Base-by-base conservation (phyloP, 2,797 vertebrate species). In the Anomalospiza imberbis region DNA sequence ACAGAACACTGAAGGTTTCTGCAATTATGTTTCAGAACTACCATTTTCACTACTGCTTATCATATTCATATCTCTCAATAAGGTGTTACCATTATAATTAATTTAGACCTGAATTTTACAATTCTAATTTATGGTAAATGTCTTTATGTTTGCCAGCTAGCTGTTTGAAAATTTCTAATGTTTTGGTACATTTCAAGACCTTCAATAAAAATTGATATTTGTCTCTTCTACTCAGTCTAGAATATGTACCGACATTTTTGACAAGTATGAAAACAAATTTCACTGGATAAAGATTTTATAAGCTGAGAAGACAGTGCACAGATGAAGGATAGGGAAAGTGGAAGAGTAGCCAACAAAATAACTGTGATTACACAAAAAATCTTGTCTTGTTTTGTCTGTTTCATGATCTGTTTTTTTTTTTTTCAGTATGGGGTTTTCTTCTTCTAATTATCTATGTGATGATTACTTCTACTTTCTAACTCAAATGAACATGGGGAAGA, bases 221-320 rank as follows among this genome's bases (percentile, higher is more conserved):
- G 4, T 38, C 36, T 83, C 13, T 55, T 89, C 55, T 25, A 22
- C 12, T 54, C 29, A 66, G 44, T 51, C 7, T 28, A 84, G 62
- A 78, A 72, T 62, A 51, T 20, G 7, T 78, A 78, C 44, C 17
- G 40, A 51, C 18, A 60, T 66, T 93, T 94, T 85, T 92, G 84
- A 85, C 72, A 93, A 85, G n/a, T 68, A 80, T 55, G 53, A 80
- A 97, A 91, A 89, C 15, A 91, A 68, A 62, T 85, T 89, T 89
- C 68, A 38, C 65, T 77, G 65, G 17, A n/a, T 91, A 85, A 78
- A 66, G 47, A 61, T 85, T 85, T 92, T 85, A 36, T 53, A 93
- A 70, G n/a, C 68, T 75, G 82, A 77, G 34, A 81, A 68, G 78
- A 65, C 57, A 55, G 80, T 9, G 21, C 44, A 81, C 54, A 91